These are phyloP conservation scores for Choloepus didactylus DNA, from an alignment of 2,797 vertebrate species.

Conservation along the genomic window DNA sequence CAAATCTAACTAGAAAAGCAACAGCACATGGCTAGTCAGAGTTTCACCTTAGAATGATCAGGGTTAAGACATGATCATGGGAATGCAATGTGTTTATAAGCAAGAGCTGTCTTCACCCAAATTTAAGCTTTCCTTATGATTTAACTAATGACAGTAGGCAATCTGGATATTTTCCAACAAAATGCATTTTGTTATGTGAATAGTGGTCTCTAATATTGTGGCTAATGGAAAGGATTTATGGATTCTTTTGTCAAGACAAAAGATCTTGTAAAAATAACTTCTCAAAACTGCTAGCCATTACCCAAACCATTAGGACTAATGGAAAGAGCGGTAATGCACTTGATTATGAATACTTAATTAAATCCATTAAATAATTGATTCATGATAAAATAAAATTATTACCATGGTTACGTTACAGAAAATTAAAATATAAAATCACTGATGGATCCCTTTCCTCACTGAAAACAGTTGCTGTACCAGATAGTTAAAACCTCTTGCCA, in stretches of 20 bases:
- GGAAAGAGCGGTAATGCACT: slow-evolving; percentile 42
- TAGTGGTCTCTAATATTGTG: not conserved
- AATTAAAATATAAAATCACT: slow-evolving; percentile 8
- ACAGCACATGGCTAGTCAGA: not conserved
- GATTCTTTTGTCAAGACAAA: slow-evolving; percentile 49
- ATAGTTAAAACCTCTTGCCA: slow-evolving; percentile 56
- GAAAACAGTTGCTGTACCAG: slow-evolving; percentile 21
- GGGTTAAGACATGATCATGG: not conserved
- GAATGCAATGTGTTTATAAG: slow-evolving; percentile 45
- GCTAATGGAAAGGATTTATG: slow-evolving; percentile 24
- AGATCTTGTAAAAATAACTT: slow-evolving; percentile 33
- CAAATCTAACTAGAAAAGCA: not conserved
- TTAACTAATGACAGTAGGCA: not conserved
- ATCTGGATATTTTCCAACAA: not conserved
- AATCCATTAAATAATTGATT: not conserved
- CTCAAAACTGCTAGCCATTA: not conserved
- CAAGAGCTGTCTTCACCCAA: slow-evolving; percentile 1
- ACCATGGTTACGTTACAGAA: not conserved
- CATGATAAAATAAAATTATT: slow-evolving; percentile 22
- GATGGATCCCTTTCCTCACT: not conserved
- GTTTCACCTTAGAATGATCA: not conserved
- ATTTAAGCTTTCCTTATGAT: slow-evolving; percentile 18
- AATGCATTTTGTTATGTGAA: not conserved
- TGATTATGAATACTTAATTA: slow-evolving; percentile 42
- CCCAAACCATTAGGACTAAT: not conserved